Evolutionary conservation across 2,888 invertebrate species (phyloP), one percentile per base, ranked within the genome.

Genomic region (Pyrrhosoma nymphula): DNA sequence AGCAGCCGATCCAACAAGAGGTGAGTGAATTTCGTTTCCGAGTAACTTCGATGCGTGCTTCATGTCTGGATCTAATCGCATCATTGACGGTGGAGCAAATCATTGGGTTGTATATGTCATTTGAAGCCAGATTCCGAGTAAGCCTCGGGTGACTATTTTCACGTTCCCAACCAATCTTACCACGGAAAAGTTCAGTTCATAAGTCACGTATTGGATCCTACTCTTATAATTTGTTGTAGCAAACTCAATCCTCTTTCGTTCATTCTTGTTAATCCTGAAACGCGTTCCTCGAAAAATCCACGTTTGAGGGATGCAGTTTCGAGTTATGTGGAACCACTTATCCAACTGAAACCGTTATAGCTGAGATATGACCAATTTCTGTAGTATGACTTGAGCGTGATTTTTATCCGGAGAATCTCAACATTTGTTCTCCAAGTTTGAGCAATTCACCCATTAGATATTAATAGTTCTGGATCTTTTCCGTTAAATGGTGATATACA

Each of bases 21-120:
- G 82, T 18, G 82, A 16, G 23, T 82, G 35, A 82, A 18, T 35
- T 35, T 82, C 16, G 8, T 30, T 82, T 82, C 82, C 35, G 0
- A 35, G 82, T 82, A 35, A 35, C 82, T 16, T 35, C 14, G 12
- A 82, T 8, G 23, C 69, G 69, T n/a, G 82, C 35, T 82, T 18
- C 30, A 35, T 82, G 12, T 82, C 30, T 82, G 82, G 18, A 16
- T 82, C 16, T 82, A 16, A 35, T 35, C 35, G 35, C 30, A 82
- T 82, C 12, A 35, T 35, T 16, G 35, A 35, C 82, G 8, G 30
- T 14, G 35, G 30, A 14, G 30, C 16, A 82, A 82, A 82, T 82
- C 82, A 82, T 35, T 82, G 82, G 82, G n/a, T 35, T 82, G 35
- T 35, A 82, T 82, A 35, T 82, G 82, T 82, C 82, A 82, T 82